phyloP scores from a whole-genome alignment of 1,140 invertebrate genomes.

The Lethrus apterus region DNA sequence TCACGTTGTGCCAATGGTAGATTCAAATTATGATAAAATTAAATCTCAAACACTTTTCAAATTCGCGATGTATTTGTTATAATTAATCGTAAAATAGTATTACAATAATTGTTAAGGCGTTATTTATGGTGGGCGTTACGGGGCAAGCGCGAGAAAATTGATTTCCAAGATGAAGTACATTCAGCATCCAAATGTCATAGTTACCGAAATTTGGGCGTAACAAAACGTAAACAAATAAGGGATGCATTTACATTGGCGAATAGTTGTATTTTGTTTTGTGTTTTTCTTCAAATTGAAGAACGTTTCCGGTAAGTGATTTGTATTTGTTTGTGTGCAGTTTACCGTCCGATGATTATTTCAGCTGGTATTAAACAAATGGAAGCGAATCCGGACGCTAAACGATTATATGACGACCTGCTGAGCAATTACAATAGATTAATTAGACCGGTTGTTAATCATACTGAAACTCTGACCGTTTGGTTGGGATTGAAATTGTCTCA shows the following conservation, averaged over 20 bases:
- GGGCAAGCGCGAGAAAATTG: neutral
- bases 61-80: neutral
- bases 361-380: conserved; percentile 51
- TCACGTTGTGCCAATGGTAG: too few species aligned
- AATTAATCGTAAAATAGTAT: too few species aligned
- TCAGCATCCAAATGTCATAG: conserved; percentile 2
- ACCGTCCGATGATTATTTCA: too few species aligned
- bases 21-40: too few species aligned
- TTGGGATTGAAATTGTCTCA: conserved; percentile 89
- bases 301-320: conserved; percentile 2
- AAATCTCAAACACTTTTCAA: neutral
- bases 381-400: conserved; percentile 84
- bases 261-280: too few species aligned
- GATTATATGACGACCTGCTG: conserved; percentile 85
- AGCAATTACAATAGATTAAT: conserved; percentile 96
- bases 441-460: conserved; percentile 88
- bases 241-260: too few species aligned
- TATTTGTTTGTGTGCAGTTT: too few species aligned
- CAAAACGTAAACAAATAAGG: too few species aligned
- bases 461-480: conserved; percentile 86
- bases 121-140: neutral
- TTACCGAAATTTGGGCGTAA: conserved; percentile 1
- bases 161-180: neutral
- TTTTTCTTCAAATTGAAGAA: neutral
- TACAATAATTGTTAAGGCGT: too few species aligned